phyloP scores from a whole-genome alignment of 1,140 invertebrate genomes.

The Temnothorax longispinosus region DNA sequence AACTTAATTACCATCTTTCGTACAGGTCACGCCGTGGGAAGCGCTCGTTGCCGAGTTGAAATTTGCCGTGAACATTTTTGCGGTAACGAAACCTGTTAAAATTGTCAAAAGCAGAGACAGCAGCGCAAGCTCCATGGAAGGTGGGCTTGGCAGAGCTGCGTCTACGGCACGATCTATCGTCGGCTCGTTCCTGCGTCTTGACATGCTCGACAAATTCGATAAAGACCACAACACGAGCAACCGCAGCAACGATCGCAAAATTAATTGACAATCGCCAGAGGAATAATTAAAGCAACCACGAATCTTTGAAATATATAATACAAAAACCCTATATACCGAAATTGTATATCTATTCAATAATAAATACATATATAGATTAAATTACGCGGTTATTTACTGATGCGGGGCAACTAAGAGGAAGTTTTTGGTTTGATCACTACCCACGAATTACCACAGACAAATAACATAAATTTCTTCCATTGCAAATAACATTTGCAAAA shows the following conservation, averaged over 20 bases:
- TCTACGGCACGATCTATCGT: slow-evolving; percentile 78
- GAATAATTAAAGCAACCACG: background rate
- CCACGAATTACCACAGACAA: background rate
- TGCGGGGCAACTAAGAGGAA: background rate
- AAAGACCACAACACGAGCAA: slow-evolving; percentile 77
- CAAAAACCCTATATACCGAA: background rate
- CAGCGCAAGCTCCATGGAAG: slow-evolving; percentile 64
- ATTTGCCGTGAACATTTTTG: slow-evolving; percentile 89
- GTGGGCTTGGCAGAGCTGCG: slow-evolving; percentile 71
- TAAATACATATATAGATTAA: slow-evolving; percentile 6
- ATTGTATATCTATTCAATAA: background rate
- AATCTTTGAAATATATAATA: background rate
- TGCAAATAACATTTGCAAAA: background rate
- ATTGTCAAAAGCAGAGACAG: slow-evolving; percentile 76
- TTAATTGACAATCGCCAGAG: slow-evolving; percentile 55
- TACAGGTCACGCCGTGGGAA: slow-evolving; percentile 87
- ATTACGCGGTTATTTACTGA: slow-evolving; percentile 11
- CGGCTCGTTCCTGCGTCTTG: slow-evolving; percentile 80
- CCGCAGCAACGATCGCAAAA: slow-evolving; percentile 73
- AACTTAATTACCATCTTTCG: slow-evolving; percentile 24
- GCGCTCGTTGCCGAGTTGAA: slow-evolving; percentile 88
- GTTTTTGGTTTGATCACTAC: background rate
- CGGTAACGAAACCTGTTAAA: slow-evolving; percentile 88
- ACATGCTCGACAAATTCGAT: slow-evolving; percentile 81
- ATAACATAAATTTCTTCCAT: background rate